Conservation (phyloP, 2,797 vertebrate species). For the Xiphorhynchus erythropygius region DNA sequence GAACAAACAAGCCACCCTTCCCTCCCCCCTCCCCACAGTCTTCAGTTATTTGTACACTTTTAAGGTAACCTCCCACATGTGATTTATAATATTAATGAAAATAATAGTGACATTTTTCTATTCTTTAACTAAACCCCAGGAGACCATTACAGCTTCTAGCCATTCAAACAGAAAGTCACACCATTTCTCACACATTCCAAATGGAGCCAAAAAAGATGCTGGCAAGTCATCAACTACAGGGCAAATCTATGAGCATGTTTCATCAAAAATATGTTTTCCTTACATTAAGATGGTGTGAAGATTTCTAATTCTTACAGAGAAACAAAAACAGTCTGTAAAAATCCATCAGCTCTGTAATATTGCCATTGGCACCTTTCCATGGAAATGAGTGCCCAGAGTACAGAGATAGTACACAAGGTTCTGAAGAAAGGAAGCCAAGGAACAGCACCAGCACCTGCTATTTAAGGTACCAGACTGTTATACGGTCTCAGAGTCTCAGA, state of each 20-base stretch:
- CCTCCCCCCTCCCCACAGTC: too few species aligned
- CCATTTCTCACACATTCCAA: background rate
- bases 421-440: background rate
- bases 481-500: background rate
- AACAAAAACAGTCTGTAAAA: background rate
- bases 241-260: background rate
- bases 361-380: background rate
- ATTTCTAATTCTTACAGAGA: constrained; percentile 16
- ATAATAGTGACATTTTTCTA: background rate
- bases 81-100: background rate
- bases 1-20: background rate
- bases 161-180: background rate
- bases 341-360: background rate
- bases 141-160: background rate
- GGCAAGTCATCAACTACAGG: background rate
- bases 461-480: background rate
- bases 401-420: background rate
- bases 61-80: background rate
- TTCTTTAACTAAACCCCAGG: background rate
- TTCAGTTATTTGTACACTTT: background rate
- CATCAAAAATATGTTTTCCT: background rate
- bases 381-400: background rate
- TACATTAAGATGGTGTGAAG: background rate
- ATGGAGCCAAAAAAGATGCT: background rate
- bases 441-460: background rate